A percentile compares a stretch with the other conserved stretches of the same genome.
phyloP scores from a whole-genome alignment of 2,797 vertebrate species.

The Sorex maritimensis region DNA sequence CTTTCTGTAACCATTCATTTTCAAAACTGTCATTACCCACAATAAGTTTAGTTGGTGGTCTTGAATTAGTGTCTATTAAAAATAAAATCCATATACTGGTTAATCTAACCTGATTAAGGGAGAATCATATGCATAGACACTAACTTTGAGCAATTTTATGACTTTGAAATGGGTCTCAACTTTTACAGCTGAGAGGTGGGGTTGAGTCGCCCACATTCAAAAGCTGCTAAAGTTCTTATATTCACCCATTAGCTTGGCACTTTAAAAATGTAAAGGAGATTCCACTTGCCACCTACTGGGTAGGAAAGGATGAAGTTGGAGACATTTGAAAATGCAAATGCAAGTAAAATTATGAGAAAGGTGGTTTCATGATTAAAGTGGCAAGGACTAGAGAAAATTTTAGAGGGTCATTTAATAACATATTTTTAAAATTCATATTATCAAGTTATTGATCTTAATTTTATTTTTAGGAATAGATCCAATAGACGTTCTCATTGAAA shows the following conservation, averaged over 20 bases:
- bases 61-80: constrained; percentile 75
- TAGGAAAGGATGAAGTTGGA: constrained; percentile 25
- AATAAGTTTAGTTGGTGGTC: constrained; percentile 74
- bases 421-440: neutral
- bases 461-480: constrained; percentile 9
- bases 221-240: constrained; percentile 45
- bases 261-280: constrained; percentile 37
- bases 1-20: constrained; percentile 81
- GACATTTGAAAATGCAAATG: constrained; percentile 14
- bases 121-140: constrained; percentile 41
- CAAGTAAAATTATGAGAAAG: constrained; percentile 1
- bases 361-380: neutral
- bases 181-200: neutral
- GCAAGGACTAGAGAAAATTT: neutral
- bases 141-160: constrained; percentile 16
- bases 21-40: constrained; percentile 77
- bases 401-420: constrained; percentile 8
- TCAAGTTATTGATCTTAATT: constrained; percentile 30
- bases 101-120: constrained; percentile 78
- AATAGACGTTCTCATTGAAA: constrained; percentile 15
- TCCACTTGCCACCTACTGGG: neutral
- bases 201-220: constrained; percentile 51
- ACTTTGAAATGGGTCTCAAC: constrained; percentile 58
- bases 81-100: constrained; percentile 78
- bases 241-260: neutral